phyloP scores from a whole-genome alignment of 2,113 vertebrate genomes.

The Ceyx cyanopectus region DNA sequence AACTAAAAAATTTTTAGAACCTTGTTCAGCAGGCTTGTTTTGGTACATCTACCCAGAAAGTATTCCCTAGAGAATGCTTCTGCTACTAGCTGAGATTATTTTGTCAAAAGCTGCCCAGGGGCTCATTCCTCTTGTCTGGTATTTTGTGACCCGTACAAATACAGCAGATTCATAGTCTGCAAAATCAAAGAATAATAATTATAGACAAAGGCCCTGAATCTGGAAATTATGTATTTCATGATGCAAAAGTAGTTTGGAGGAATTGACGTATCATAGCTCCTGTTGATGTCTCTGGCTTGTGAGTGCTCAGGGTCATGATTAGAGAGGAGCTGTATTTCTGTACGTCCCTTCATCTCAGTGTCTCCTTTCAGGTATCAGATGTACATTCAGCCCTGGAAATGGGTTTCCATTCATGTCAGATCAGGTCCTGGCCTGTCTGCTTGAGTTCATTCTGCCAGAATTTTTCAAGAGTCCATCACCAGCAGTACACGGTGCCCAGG shows the following conservation, averaged over 20 bases:
- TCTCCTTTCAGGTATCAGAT: slow-evolving; percentile 39
- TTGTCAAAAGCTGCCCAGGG: neutral
- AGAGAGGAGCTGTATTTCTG: neutral
- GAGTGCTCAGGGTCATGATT: neutral
- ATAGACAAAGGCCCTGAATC: neutral
- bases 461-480: neutral
- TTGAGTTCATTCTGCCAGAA: neutral
- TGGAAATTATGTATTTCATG: neutral
- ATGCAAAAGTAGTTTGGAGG: neutral
- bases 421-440: neutral
- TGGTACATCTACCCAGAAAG: neutral
- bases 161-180: neutral
- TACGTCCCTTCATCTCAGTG: neutral
- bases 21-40: neutral
- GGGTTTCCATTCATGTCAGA: neutral
- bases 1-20: neutral
- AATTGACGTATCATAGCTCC: neutral
- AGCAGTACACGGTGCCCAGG: neutral
- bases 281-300: neutral
- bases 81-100: accelerated
- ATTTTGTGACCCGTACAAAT: neutral
- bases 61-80: neutral
- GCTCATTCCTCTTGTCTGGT: neutral
- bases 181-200: neutral
- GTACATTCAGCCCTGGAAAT: neutral